Evolutionary conservation across 2,888 invertebrate genomes (phyloP).

Genomic region (Drosophila imparisetae): DNA sequence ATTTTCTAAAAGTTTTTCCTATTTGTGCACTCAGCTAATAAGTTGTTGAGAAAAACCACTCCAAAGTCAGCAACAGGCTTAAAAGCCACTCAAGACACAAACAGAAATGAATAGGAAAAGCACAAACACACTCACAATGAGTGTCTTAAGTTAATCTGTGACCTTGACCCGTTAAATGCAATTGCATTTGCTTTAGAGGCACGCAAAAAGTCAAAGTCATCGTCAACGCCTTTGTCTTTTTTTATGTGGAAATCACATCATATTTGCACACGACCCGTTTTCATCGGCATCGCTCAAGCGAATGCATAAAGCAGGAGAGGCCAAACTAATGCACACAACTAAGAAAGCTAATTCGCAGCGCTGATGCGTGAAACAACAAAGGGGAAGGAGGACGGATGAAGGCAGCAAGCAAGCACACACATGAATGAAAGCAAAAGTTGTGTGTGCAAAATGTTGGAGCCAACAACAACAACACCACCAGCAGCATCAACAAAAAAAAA

Average conservation of each 20-base stretch:
- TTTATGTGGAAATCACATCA: conserved; percentile 41
- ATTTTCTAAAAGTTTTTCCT: conserved; percentile 23
- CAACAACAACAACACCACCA: background rate
- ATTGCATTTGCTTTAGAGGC: conserved; percentile 40
- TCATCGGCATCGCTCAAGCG: conserved; percentile 27
- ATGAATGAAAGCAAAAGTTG: conserved; percentile 59
- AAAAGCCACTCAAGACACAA: conserved; percentile 7
- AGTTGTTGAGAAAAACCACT: conserved; percentile 13
- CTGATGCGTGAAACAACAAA: conserved; percentile 57
- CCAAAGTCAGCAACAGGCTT: conserved; percentile 29
- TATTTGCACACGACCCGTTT: conserved; percentile 32
- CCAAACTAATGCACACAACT: conserved; percentile 56
- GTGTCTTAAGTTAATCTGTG: conserved; percentile 34
- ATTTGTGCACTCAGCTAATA: conserved; percentile 24
- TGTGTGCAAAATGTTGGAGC: conserved; percentile 19
- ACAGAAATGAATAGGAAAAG: conserved; percentile 2
- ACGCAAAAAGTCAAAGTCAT: conserved; percentile 31
- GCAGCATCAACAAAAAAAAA: conserved; percentile 1
- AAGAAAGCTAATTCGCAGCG: conserved; percentile 62
- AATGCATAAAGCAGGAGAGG: conserved; percentile 38
- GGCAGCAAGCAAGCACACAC: conserved; percentile 8
- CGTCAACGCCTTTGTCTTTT: conserved; percentile 12
- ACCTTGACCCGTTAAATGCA: conserved; percentile 55
- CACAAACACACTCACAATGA: background rate
- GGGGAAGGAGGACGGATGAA: background rate